Conservation (phyloP, 2,113 vertebrate species). For the Microtus montanus region DNA sequence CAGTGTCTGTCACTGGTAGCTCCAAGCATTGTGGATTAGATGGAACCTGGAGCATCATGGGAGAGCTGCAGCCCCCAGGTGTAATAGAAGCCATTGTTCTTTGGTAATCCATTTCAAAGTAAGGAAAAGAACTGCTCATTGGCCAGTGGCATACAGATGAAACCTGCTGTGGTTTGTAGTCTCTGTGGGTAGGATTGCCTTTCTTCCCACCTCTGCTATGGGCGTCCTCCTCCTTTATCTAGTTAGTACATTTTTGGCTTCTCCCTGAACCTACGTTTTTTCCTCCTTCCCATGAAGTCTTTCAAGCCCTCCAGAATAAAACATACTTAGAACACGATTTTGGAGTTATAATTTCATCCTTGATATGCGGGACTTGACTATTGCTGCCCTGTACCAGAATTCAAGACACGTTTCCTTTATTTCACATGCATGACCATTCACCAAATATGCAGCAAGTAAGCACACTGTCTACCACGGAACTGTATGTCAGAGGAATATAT, state of each 20-base stretch:
- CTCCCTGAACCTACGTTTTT: background rate
- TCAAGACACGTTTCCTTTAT: background rate
- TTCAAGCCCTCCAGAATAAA: background rate
- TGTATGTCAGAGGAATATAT: background rate
- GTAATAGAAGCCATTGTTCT: background rate
- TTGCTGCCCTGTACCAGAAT: background rate
- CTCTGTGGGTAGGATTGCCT: background rate
- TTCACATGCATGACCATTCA: background rate
- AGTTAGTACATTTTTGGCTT: background rate
- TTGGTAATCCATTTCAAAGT: constrained; percentile 27
- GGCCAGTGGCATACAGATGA: background rate
- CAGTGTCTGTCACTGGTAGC: background rate
- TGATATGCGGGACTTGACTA: background rate
- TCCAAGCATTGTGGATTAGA: background rate
- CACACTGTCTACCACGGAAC: background rate
- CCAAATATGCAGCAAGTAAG: background rate
- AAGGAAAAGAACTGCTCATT: background rate
- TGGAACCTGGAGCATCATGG: constrained; percentile 52
- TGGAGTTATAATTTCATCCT: background rate
- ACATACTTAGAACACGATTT: background rate
- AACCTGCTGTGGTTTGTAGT: background rate
- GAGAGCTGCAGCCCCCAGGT: background rate
- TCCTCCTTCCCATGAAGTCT: background rate
- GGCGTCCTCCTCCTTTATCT: background rate
- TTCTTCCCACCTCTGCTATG: no score